Evolutionary conservation across 2,113 vertebrate genomes (phyloP), one percentile per base, ranked within the genome.

Genomic region (Speoplatyrhinus poulsoni): DNA sequence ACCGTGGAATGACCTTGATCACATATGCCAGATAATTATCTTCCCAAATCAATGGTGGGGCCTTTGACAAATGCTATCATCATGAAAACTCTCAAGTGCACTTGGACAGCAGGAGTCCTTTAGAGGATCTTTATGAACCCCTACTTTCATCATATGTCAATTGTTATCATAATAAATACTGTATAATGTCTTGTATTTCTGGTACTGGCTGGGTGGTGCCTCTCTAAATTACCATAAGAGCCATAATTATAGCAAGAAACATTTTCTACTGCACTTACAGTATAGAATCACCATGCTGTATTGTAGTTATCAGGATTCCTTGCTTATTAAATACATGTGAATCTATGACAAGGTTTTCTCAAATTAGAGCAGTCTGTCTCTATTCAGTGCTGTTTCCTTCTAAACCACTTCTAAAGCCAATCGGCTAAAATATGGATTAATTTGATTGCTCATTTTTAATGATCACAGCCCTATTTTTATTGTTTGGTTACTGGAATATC

Each of bases 1-100:
- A 69, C 61, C 65, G 3, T 19, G 41, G 58, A 75, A 70, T 84
- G 82, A 90, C 90, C 88, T 90, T 91, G 85, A 81, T 75, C 68
- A 64, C 76, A 79, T 49, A 66, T 71, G 62, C 49, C 11, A 75
- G 77, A 88, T 86, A 82, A 89, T 90, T 87, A 84, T 85, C 81
- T 88, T 41, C 60, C 26, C 54, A 79, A 88, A 89, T 89, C 88
- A 85, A 85, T 86, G 87, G 66, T 50, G 61, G 67, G 66, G 67
- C 70, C 65, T 85, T 74, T 85, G 85, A 87, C 73, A 75, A 81
- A 86, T 87, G 80, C 60, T 75, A 84, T 84, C 74, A 69, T 79
- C 79, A 76, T 76, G 70, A 84, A 65, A 79, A 75, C 62, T 55
- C 55, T 52, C 57, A 62, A 46, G 73, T 19, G 65, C 55, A 75